Evolutionary conservation across 2,113 vertebrate species (phyloP).

Genomic region (Dinomys branickii): DNA sequence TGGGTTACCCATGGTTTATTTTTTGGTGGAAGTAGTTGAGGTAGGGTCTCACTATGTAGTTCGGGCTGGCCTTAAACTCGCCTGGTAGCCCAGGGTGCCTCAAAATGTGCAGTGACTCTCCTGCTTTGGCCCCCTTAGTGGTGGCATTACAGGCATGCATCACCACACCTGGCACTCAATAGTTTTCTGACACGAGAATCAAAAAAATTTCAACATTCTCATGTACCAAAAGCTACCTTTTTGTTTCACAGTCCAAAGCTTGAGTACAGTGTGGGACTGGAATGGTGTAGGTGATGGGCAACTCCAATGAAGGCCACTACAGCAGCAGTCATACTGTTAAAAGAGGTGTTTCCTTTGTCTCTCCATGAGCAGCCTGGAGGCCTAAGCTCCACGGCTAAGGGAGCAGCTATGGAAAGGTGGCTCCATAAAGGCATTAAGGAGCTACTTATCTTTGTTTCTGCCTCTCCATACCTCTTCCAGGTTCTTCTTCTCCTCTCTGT

Average conservation of each 20-base stretch:
- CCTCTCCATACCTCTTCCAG: not conserved
- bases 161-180: not conserved
- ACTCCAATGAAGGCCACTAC: not conserved
- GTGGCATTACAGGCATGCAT: not conserved
- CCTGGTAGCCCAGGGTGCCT: not conserved
- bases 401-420: not conserved
- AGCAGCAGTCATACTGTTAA: not conserved
- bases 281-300: not conserved
- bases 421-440: not conserved
- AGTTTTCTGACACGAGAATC: not conserved
- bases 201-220: not conserved
- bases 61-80: not conserved
- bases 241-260: slow-evolving; percentile 50
- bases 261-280: not conserved
- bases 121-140: not conserved
- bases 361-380: not conserved
- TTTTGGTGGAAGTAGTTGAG: not conserved
- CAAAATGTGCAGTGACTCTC: not conserved
- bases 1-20: not conserved
- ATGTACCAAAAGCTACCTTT: not conserved
- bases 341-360: not conserved
- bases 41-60: not conserved
- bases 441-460: not conserved
- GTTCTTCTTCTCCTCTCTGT: not conserved
- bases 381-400: no score